Percentiles rank a stretch among this genome's conserved stretches.
Conservation (phyloP, 2,888 invertebrate genomes). For the Nebria brevicollis region DNA sequence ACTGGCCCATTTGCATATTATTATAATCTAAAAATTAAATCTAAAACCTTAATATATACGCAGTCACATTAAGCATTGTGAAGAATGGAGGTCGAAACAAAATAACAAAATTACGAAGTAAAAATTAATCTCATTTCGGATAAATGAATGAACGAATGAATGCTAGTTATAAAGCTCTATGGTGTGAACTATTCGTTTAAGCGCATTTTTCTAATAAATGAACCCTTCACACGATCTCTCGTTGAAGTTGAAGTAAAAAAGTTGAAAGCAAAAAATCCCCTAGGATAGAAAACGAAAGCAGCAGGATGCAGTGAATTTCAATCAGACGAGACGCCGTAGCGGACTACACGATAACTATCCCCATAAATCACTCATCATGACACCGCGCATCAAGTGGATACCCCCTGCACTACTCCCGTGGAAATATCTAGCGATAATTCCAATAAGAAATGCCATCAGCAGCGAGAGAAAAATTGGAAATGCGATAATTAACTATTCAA, state of each 20-base stretch:
- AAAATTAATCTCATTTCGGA: too few relatives aligned
- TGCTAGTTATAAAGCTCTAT: background rate
- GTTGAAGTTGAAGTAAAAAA: background rate
- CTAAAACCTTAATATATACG: constrained; percentile 11
- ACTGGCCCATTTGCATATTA: constrained; percentile 42
- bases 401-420: background rate
- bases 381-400: background rate
- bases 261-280: background rate
- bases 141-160: too few relatives aligned
- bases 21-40: constrained; percentile 45
- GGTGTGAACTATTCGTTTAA: background rate
- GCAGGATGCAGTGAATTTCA: constrained; percentile 27
- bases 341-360: constrained; percentile 17
- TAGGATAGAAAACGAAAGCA: background rate
- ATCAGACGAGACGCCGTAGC: constrained; percentile 15
- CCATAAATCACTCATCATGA: constrained; percentile 1
- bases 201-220: background rate
- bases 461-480: background rate
- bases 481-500: constrained; percentile 1
- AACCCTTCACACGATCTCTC: background rate
- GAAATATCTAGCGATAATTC: background rate
- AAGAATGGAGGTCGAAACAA: background rate
- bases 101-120: background rate
- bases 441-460: background rate
- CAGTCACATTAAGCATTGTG: constrained; percentile 1